Evolutionary conservation across 1,140 invertebrate genomes (phyloP).

Genomic region (Probaryconus sp.): DNA sequence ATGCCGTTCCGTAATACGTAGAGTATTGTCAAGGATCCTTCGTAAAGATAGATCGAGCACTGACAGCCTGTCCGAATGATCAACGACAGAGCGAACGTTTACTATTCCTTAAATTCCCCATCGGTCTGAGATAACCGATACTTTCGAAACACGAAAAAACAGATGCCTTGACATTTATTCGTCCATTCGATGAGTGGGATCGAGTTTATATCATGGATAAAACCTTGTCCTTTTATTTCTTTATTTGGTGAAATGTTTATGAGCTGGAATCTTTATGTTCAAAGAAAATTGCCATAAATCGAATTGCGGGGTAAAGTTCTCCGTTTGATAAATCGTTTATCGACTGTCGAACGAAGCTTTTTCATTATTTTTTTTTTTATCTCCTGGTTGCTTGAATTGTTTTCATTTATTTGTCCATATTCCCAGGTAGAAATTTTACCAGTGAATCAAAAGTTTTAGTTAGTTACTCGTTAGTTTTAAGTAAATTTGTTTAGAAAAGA

Average conservation of each 20-base stretch:
- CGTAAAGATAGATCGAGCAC: conserved; percentile 27
- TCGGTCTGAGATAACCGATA: conserved; percentile 35
- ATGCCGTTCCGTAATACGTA: conserved; percentile 28
- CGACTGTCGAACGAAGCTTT: conserved; percentile 23
- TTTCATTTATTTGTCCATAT: conserved; percentile 17
- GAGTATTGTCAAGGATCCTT: conserved; percentile 32
- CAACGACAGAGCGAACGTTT: conserved; percentile 24
- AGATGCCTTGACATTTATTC: conserved; percentile 27
- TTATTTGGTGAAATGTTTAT: conserved; percentile 36
- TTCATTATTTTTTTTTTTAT: conserved; percentile 19
- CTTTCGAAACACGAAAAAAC: conserved; percentile 33
- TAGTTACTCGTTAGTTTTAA: no score
- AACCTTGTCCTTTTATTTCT: no score
- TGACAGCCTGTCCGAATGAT: conserved; percentile 25
- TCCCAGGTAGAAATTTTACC: no score
- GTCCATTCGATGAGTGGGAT: conserved; percentile 28
- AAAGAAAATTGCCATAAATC: conserved; percentile 5
- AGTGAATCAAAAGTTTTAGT: no score
- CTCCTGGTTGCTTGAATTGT: conserved; percentile 6
- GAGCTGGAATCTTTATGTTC: conserved; percentile 10
- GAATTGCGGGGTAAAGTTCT: not conserved
- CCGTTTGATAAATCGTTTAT: conserved; percentile 37
- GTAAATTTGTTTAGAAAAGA: no score
- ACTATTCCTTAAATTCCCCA: conserved; percentile 17
- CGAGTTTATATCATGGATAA: conserved; percentile 40